Evolutionary conservation across 2,888 invertebrate species (phyloP), one percentile per base, ranked within the genome.

Genomic region (Invenusta paracnida): DNA sequence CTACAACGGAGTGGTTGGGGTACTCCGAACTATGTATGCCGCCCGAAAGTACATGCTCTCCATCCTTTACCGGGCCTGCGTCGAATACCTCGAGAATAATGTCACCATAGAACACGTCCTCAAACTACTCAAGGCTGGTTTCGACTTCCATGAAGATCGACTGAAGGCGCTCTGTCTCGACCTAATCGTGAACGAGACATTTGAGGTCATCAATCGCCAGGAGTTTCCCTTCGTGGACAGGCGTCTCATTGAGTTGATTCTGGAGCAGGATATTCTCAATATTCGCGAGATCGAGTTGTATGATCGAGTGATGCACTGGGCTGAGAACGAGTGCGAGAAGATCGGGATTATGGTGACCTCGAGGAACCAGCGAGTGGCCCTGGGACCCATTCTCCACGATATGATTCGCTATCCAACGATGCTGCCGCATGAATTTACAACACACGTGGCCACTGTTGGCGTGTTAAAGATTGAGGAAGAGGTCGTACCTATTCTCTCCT

Each of bases 341-440:
- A 11, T 85, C 13, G 85, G 85, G 2, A 29, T 85, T 1, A 27
- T 27, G 2, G 79, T 82, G 2, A 25, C 82, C 27, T 83, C 82
- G 28, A 17, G 30, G 30, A 85, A 85, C 31, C 85, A 85, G 31
- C 29, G 85, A 83, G 83, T 85, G 13, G 85, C 79, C 1, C 27
- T 85, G 11, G 82, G 85, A 29, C 28, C 81, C 27, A 29, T 73
- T 29, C 82, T 25, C 13, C 30, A 83, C 28, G 28, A 84, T 0
- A 5, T 85, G 25, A 85, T 85, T 25, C 5, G 85, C 27, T 85
- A 83, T 31, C 85, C 85, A 84, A 85, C 85, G 1, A 84, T 85
- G 29, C 23, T 84, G 17, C 85, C 85, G n/a, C 84, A 85, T 85
- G 85, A 85, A 28, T 85, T 85, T 85, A 82, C 82, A n/a, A 25